These are phyloP conservation scores for Trichosurus vulpecula DNA, from an alignment of 2,797 vertebrate species.

Conservation along the genomic window DNA sequence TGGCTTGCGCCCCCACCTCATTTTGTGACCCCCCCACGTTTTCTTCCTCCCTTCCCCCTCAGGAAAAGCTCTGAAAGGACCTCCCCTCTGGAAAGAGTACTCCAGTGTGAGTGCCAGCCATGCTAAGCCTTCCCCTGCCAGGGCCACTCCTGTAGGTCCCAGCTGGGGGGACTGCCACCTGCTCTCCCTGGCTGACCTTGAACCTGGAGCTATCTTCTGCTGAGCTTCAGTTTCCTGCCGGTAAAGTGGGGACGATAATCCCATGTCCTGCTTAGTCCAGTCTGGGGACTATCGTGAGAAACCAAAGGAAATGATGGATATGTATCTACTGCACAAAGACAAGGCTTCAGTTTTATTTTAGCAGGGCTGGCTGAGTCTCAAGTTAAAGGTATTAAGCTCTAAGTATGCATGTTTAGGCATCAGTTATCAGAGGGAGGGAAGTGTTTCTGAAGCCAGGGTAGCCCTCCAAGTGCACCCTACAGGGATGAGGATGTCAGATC, in stretches of 20 bases:
- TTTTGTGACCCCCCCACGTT: background rate
- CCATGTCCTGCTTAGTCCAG: background rate
- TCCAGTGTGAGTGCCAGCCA: no score
- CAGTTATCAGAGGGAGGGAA: background rate
- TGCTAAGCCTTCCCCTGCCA: background rate
- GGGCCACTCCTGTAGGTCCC: background rate
- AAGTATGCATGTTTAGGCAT: background rate
- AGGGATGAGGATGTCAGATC: background rate
- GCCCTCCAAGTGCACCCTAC: background rate
- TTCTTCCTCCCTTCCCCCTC: background rate
- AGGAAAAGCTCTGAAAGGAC: background rate
- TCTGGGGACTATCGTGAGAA: background rate
- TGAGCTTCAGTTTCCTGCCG: background rate
- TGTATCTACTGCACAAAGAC: background rate
- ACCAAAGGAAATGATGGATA: background rate
- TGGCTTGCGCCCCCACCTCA: background rate
- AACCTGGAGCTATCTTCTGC: background rate
- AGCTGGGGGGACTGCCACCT: background rate
- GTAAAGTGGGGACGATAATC: background rate
- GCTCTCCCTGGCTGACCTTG: background rate
- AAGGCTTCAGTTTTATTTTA: background rate
- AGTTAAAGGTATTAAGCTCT: background rate
- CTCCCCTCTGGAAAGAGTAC: background rate
- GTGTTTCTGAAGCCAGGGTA: background rate
- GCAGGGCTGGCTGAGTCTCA: background rate